Evolutionary conservation across 2,888 invertebrate species (phyloP).

Genomic region (Orthosia gothica): DNA sequence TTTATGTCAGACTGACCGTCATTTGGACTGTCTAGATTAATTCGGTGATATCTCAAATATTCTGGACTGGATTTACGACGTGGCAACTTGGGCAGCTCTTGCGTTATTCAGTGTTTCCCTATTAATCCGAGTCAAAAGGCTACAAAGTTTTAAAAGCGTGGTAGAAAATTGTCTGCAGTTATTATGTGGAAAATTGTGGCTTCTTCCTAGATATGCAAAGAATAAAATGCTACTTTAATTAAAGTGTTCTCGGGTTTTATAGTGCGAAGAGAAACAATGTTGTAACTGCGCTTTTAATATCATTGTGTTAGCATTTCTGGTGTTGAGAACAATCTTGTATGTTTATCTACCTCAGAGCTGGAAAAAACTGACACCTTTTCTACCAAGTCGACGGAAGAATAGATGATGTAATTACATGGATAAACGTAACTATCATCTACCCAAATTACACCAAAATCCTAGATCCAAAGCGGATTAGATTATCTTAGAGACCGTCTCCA

Average conservation of each 20-base stretch:
- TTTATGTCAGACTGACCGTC: conserved; percentile 55
- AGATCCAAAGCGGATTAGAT: conserved; percentile 24
- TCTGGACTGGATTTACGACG: conserved; percentile 47
- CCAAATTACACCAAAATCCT: conserved; percentile 7
- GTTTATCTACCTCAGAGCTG: neutral
- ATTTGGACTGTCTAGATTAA: conserved; percentile 62
- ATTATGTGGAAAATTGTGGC: conserved; percentile 58
- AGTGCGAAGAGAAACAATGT: conserved; percentile 46
- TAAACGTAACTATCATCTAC: neutral
- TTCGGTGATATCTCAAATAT: conserved; percentile 56
- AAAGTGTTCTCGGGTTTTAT: conserved; percentile 44
- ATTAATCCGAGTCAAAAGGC: conserved; percentile 52
- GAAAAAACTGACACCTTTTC: neutral
- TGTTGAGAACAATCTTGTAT: conserved; percentile 14
- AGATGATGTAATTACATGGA: neutral
- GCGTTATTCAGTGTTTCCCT: conserved; percentile 53
- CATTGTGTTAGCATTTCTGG: conserved; percentile 29
- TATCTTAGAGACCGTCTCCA: conserved; percentile 17
- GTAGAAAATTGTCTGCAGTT: conserved; percentile 59
- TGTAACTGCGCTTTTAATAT: conserved; percentile 54
- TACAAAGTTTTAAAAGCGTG: conserved; percentile 58
- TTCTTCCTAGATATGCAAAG: conserved; percentile 41
- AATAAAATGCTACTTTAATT: conserved; percentile 64
- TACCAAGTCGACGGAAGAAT: too few species aligned
- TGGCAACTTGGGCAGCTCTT: conserved; percentile 32